These are phyloP conservation scores for Bombus polaris DNA, from an alignment of 1,140 invertebrate genomes.

Conservation along the genomic window DNA sequence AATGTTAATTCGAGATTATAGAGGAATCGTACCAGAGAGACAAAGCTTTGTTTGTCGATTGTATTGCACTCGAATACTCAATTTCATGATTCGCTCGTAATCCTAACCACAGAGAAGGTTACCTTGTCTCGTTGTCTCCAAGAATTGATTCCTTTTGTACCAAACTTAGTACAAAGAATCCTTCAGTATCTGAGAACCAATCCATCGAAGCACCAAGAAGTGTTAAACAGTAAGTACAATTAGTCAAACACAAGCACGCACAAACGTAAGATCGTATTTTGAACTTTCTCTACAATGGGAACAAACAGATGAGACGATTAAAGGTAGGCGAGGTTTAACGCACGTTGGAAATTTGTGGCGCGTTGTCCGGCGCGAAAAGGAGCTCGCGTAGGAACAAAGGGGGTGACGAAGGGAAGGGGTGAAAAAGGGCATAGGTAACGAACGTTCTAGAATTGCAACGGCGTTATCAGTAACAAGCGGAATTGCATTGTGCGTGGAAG, in stretches of 20 bases:
- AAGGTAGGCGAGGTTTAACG: background rate
- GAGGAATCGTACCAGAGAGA: too few species aligned
- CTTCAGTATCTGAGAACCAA: background rate
- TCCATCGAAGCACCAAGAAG: background rate
- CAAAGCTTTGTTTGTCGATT: too few species aligned
- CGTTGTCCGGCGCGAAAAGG: too few species aligned
- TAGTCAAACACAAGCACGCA: background rate
- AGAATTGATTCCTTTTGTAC: too few species aligned
- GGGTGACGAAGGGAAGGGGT: background rate
- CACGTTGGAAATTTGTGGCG: background rate
- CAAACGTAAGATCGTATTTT: too few species aligned
- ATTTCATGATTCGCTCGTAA: too few species aligned
- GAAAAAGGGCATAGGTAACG: conserved; percentile 50
- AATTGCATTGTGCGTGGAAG: conserved; percentile 66
- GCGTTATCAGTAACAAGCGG: conserved; percentile 64
- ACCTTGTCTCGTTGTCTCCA: background rate
- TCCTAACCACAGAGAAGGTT: background rate
- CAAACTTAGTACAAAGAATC: too few species aligned
- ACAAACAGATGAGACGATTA: background rate
- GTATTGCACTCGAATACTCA: too few species aligned
- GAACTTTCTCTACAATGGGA: background rate
- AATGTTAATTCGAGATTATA: too few species aligned
- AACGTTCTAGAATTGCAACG: conserved; percentile 51
- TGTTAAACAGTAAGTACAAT: background rate
- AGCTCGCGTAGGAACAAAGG: too few species aligned